phyloP scores from a whole-genome alignment of 2,113 vertebrate genomes.

The human (Homo sapiens) region GRCh38 chr14:43388501-43389000 shows the following conservation, averaged over 20 bases:
- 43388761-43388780: background rate
- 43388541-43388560: background rate
- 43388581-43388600: background rate
- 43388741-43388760: no score
- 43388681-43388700: no score
- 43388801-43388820: background rate
- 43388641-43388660: background rate
- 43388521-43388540: background rate
- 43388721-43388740: no score
- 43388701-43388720: no score
- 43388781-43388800: background rate
- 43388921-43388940: background rate
- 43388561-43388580: background rate
- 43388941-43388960: background rate
- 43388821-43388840: background rate
- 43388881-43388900: background rate
- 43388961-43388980: background rate
- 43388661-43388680: background rate
- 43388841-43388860: background rate
- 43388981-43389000: background rate
- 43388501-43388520: background rate
- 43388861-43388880: background rate
- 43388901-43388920: background rate
- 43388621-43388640: background rate
- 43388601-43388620: background rate